Conservation (phyloP, 2,113 vertebrate genomes). For the Triplophysa dalaica region DNA sequence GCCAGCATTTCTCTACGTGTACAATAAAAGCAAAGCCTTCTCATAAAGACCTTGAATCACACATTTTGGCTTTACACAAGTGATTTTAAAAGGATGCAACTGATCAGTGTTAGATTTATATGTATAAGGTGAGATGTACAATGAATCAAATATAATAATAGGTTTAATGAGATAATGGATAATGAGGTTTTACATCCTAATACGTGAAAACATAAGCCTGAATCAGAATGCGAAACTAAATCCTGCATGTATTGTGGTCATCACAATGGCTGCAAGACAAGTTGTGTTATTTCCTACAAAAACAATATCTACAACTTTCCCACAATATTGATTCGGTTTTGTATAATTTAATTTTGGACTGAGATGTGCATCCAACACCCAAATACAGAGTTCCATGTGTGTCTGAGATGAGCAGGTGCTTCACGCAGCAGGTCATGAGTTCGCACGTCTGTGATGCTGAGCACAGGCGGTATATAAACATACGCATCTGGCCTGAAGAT, state of each 20-base stretch:
- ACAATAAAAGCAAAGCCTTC: background rate
- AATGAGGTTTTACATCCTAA: background rate
- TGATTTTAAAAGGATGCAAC: background rate
- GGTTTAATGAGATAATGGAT: too few relatives aligned
- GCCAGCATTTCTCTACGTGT: conserved; percentile 86
- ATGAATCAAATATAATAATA: too few relatives aligned
- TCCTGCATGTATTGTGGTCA: too few relatives aligned
- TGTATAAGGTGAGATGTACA: background rate
- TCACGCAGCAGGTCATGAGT: background rate
- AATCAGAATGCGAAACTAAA: too few relatives aligned
- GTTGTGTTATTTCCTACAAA: background rate
- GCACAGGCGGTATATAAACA: background rate
- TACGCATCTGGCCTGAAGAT: conserved; percentile 28
- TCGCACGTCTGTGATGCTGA: background rate
- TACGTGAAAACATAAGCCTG: too few relatives aligned
- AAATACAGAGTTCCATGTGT: background rate
- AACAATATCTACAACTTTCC: background rate
- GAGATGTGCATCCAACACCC: background rate
- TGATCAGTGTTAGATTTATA: background rate
- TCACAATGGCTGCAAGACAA: too few relatives aligned
- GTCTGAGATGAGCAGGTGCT: background rate
- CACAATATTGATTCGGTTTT: background rate
- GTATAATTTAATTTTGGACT: background rate
- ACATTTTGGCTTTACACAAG: background rate
- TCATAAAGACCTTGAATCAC: background rate